Evolutionary conservation across 2,113 vertebrate genomes (phyloP).

Genomic region (Macaca fascicularis): T2T-MFA8v1.1 NC_088395.1:4428501-4429000

Average conservation of each 20-base stretch:
- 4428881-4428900: not conserved
- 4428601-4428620: not conserved
- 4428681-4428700: too few relatives aligned
- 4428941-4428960: too few relatives aligned
- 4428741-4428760: not conserved
- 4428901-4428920: not conserved
- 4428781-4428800: not conserved
- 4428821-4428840: not conserved
- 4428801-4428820: not conserved
- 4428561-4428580: not conserved
- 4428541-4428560: too few relatives aligned
- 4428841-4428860: not conserved
- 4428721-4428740: not conserved
- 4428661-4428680: not conserved
- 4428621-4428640: not conserved
- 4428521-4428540: not conserved
- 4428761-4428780: not conserved
- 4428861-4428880: not conserved
- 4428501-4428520: fast-evolving
- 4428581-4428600: not conserved
- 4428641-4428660: not conserved
- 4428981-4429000: not conserved
- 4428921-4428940: not conserved
- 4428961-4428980: not conserved
- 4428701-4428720: too few relatives aligned